phyloP scores from a whole-genome alignment of 1,140 invertebrate species.

The Zaprionus vittiger region DNA sequence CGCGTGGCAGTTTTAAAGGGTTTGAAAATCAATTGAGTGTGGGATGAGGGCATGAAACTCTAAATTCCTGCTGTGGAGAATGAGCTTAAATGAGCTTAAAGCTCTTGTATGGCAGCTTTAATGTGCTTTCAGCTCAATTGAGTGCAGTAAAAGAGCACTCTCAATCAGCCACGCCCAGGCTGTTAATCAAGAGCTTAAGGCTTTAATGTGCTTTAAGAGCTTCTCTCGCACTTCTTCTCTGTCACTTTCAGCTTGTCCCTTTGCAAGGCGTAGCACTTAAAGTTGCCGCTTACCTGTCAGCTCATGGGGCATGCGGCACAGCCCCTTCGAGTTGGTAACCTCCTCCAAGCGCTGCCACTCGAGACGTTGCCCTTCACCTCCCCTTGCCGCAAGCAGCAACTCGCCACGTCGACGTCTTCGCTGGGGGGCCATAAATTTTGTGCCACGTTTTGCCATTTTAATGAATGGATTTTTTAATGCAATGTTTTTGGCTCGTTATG shows the following conservation, averaged over 20 bases:
- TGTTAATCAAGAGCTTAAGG: no score
- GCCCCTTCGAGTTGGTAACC: neutral
- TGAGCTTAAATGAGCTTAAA: neutral
- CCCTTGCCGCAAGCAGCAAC: neutral
- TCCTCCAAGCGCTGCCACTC: conserved; percentile 39
- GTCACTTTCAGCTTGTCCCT: neutral
- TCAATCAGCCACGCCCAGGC: no score
- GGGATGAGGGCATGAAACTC: no score
- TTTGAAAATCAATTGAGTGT: neutral
- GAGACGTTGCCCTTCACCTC: conserved; percentile 32
- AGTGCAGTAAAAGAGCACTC: no score
- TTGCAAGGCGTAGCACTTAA: no score
- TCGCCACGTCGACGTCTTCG: conserved; percentile 20
- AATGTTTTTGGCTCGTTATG: conserved; percentile 77
- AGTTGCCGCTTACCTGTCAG: neutral
- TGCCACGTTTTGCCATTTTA: conserved; percentile 81
- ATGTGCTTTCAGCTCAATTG: no score
- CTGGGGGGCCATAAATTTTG: conserved; percentile 65
- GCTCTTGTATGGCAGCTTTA: neutral
- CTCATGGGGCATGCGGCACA: neutral
- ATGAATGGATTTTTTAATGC: conserved; percentile 82
- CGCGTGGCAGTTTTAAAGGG: neutral
- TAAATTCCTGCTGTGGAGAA: no score
- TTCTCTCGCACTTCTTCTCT: neutral
- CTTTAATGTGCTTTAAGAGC: neutral